Conservation (phyloP, 2,888 invertebrate species). For the Hydropsyche betteni region DNA sequence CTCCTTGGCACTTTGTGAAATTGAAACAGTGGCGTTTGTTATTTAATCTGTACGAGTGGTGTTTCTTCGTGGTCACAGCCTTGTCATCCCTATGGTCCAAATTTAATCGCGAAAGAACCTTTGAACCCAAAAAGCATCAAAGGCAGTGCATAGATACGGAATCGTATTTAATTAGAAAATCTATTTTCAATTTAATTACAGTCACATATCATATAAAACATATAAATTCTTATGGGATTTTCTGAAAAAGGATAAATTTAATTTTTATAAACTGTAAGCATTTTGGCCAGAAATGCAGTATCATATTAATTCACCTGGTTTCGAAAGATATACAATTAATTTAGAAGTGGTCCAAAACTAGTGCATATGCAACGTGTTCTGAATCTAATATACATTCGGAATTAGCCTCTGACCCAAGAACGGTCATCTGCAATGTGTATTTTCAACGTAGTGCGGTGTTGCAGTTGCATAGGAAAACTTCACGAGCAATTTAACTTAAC, state of each 20-base stretch:
- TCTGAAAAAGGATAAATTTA: too few species aligned
- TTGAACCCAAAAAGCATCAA: slow-evolving; percentile 9
- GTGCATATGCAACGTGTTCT: neutral
- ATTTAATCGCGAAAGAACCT: slow-evolving; percentile 1
- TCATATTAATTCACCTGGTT: neutral
- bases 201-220: too few species aligned
- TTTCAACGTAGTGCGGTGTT: neutral
- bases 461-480: slow-evolving; percentile 13
- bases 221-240: too few species aligned
- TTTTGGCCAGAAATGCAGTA: neutral
- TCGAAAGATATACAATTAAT: slow-evolving; percentile 7
- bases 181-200: too few species aligned
- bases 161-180: too few species aligned
- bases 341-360: neutral
- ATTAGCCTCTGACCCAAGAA: slow-evolving; percentile 39
- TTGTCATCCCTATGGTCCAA: slow-evolving; percentile 8
- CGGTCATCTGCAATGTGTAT: slow-evolving; percentile 34
- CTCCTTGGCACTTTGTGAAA: slow-evolving; percentile 48
- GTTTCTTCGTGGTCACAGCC: slow-evolving; percentile 20
- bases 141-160: neutral
- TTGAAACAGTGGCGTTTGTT: slow-evolving; percentile 49
- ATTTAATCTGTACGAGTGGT: slow-evolving; percentile 37
- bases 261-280: too few species aligned
- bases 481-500: slow-evolving; percentile 27
- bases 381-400: slow-evolving; percentile 42